Evolutionary conservation across 2,888 invertebrate species (phyloP).

Genomic region (Disparrhopalites patrizii): DNA sequence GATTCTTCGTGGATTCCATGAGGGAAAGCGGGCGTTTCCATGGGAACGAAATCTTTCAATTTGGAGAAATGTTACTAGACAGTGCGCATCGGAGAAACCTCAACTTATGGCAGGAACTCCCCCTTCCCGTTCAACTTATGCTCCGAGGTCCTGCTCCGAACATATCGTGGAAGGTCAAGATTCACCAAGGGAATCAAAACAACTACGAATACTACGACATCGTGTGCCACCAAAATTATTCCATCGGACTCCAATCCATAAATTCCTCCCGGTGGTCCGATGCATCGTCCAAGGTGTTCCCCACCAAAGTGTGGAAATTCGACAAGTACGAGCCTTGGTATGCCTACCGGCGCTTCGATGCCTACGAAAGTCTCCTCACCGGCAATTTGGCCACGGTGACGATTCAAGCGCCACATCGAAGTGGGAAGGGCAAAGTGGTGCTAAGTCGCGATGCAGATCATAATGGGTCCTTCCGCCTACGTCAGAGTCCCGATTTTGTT

Average conservation of each 20-base stretch:
- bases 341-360: background rate
- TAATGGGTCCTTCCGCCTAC: background rate
- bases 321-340: conserved; percentile 2
- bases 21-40: background rate
- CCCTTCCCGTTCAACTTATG: background rate
- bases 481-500: background rate
- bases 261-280: background rate
- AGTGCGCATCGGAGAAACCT: background rate
- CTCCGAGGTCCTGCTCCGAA: background rate
- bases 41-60: background rate
- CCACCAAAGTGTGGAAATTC: background rate
- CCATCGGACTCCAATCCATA: background rate
- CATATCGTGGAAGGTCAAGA: background rate
- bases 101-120: background rate
- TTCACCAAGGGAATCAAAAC: background rate
- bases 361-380: background rate
- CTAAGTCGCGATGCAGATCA: background rate
- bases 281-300: no score
- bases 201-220: background rate
- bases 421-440: background rate
- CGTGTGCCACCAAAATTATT: background rate
- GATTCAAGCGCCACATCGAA: background rate
- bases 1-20: background rate
- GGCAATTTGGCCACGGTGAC: background rate
- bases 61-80: background rate